Conservation (phyloP, 2,113 vertebrate species). For the Aptenodytes forsteri region DNA sequence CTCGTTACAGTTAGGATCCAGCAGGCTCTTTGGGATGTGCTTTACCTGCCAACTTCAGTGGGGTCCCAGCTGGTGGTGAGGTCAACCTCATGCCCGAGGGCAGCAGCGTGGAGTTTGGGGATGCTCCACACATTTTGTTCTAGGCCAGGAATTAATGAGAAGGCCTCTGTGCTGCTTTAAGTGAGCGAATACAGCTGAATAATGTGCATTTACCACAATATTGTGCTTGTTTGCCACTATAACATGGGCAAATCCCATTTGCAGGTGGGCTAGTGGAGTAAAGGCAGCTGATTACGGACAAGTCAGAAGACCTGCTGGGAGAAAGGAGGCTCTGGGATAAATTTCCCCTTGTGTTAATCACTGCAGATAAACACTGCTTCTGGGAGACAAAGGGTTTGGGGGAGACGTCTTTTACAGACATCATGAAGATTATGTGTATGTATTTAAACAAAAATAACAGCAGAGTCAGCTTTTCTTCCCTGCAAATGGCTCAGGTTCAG, state of each 20-base stretch:
- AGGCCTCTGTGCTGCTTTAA: not conserved
- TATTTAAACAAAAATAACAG: conserved; percentile 12
- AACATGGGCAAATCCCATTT: not conserved
- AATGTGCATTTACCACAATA: not conserved
- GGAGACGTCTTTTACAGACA: not conserved
- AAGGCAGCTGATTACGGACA: not conserved
- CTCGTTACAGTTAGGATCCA: not conserved
- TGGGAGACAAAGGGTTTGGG: not conserved
- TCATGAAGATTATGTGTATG: not conserved
- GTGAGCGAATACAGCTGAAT: not conserved
- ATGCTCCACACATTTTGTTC: not conserved
- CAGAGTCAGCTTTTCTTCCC: not conserved
- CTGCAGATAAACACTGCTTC: not conserved
- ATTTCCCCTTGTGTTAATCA: not conserved
- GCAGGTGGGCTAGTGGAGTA: not conserved
- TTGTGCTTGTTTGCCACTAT: not conserved
- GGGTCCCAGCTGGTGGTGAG: not conserved
- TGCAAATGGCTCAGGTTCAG: not conserved
- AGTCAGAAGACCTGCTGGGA: not conserved
- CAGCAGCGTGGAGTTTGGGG: not conserved
- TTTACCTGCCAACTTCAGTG: not conserved
- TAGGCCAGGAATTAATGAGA: not conserved
- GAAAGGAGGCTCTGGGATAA: not conserved
- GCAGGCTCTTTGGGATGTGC: not conserved
- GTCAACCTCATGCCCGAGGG: not conserved